phyloP scores from a whole-genome alignment of 1,140 invertebrate species.

The Meloidogyne chitwoodi region DNA sequence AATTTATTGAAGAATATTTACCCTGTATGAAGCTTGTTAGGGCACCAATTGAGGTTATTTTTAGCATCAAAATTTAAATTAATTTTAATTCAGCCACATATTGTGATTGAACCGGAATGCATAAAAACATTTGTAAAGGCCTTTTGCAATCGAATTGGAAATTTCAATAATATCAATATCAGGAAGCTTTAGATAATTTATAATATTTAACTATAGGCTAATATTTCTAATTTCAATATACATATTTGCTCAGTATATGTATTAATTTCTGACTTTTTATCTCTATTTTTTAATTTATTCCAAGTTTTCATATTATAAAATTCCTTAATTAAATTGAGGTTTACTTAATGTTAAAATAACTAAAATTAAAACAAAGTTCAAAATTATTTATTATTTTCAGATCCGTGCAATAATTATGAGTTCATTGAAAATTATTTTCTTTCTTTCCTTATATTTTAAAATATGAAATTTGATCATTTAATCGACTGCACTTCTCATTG shows the following conservation, averaged over 20 bases:
- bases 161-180: not conserved
- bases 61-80: not conserved
- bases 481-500: not conserved
- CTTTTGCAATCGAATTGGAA: not conserved
- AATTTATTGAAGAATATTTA: not conserved
- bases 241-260: not conserved
- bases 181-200: not conserved
- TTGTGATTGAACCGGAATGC: not conserved
- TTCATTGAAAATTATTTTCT: not conserved
- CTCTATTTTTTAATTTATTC: not conserved
- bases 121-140: not conserved
- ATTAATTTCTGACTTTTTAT: not conserved
- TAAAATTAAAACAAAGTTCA: not conserved
- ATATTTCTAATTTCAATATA: not conserved
- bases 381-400: not conserved
- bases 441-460: not conserved
- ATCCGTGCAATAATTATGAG: not conserved
- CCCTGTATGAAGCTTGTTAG: slow-evolving; percentile 4
- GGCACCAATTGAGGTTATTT: slow-evolving; percentile 5
- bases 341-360: not conserved
- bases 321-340: not conserved
- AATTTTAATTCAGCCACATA: not conserved
- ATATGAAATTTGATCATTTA: not conserved
- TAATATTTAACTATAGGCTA: too few relatives aligned
- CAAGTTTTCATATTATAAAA: not conserved